phyloP scores from a whole-genome alignment of 2,888 invertebrate species.

The Cactoblastis cactorum region DNA sequence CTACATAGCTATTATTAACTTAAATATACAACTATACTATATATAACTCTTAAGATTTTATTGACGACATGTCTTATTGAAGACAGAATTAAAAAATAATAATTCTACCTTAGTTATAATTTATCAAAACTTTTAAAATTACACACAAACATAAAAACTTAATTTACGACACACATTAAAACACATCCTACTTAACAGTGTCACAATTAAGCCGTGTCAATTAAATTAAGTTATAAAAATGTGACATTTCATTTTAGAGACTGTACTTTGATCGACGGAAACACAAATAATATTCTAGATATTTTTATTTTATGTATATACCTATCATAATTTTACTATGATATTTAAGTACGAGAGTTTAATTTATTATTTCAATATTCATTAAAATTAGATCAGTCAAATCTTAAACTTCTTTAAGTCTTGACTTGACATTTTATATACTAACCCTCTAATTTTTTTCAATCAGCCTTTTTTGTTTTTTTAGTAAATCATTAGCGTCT shows the following conservation, averaged over 20 bases:
- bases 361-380: too few relatives aligned
- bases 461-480: too few relatives aligned
- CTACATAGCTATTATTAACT: too few relatives aligned
- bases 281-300: conserved; percentile 2
- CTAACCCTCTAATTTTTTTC: too few relatives aligned
- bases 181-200: conserved; percentile 3
- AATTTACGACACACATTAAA: background rate
- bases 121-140: background rate
- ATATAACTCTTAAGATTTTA: background rate
- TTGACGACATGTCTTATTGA: background rate
- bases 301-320: background rate
- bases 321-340: background rate
- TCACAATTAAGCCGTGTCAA: conserved; percentile 2
- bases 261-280: background rate
- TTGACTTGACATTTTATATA: too few relatives aligned
- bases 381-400: too few relatives aligned
- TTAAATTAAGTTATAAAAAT: background rate
- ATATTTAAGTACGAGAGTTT: too few relatives aligned
- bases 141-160: conserved; percentile 14
- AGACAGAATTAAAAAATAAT: background rate
- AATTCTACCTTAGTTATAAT: too few relatives aligned
- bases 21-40: too few relatives aligned
- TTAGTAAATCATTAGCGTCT: too few relatives aligned
- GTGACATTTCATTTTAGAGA: background rate
- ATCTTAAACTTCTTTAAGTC: too few relatives aligned